Evolutionary conservation across 1,140 invertebrate genomes (phyloP), one percentile per base, ranked within the genome.

Genomic region (Nasonia vitripennis): DNA sequence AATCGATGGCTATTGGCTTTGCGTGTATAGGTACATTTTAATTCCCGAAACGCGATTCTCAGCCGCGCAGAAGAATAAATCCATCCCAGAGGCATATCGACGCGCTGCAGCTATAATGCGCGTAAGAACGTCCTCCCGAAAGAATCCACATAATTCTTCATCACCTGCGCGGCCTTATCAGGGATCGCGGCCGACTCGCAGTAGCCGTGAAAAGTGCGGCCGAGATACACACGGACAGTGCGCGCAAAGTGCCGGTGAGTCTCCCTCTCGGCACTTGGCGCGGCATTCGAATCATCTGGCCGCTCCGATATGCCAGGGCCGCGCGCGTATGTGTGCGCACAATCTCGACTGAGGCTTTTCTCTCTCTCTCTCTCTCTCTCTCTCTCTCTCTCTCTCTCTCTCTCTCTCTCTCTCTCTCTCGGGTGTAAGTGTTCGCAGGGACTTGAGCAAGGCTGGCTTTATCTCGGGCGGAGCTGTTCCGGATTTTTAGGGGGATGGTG

Each of bases 241-340:
- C 23, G 17, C 68, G 7, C 68, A 34, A 71, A 71, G 27, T 71
- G 68, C 68, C 68, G 68, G 31, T 27, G 68, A 31, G 68, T 71
- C 27, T 71, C 27, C 10, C 68, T 31, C 68, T 71, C 68, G 68
- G 3, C 68, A 71, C 23, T 31, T 71, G 68, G 23, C 68, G 31
- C 10, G 68, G 68, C 68, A 71, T 71, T 34, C 68, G 68, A 71
- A 71, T 71, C 68, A 71, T 71, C 68, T 71, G 7, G 68, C 68
- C 27, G 68, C 68, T 71, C 17, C 55, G 55, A 62, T 71, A 71
- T 71, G 68, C 68, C 55, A 62, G 68, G 23, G 10, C 27, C 68
- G 5, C 68, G 68, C 27, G 68, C 7, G 2, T 71, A 71, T 31
- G 10, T 71, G 68, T 31, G 31, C 27, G 20, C 17, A 71, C 12